Evolutionary conservation across 2,888 invertebrate genomes (phyloP).

Genomic region (Galerucella nymphaeae): DNA sequence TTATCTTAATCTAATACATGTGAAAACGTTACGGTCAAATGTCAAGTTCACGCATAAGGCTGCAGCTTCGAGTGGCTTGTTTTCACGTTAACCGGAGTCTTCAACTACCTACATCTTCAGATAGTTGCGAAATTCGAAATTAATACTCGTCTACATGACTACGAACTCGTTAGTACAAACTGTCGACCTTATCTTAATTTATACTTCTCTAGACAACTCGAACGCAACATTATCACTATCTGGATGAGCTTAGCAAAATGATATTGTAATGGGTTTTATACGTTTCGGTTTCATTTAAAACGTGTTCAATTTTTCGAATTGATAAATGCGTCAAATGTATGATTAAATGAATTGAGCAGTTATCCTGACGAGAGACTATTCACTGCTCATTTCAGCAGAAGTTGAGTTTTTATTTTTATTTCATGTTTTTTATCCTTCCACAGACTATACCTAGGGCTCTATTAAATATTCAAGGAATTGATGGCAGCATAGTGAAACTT

Average conservation of each 20-base stretch:
- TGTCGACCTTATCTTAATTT: conserved; percentile 6
- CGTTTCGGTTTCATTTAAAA: not conserved
- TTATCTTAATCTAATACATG: no score
- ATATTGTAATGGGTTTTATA: not conserved
- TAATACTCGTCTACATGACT: conserved; percentile 8
- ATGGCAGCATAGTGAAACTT: not conserved
- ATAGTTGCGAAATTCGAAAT: not conserved
- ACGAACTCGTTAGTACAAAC: conserved; percentile 8
- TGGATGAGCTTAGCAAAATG: not conserved
- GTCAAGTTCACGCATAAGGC: no score
- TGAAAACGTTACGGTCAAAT: no score
- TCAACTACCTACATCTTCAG: not conserved
- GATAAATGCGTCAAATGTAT: no score
- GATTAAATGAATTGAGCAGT: no score
- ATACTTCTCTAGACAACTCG: conserved; percentile 10
- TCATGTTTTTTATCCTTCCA: not conserved
- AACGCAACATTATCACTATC: conserved; percentile 2
- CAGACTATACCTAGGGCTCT: not conserved
- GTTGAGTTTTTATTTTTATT: not conserved
- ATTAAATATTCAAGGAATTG: not conserved
- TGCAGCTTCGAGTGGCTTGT: no score
- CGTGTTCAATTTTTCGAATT: not conserved
- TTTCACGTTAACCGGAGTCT: not conserved
- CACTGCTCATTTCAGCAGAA: no score
- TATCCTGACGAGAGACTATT: no score